Conservation (phyloP, 37 sponge, comb jelly and placozoan species). For the Hormiphora californensis region DNA sequence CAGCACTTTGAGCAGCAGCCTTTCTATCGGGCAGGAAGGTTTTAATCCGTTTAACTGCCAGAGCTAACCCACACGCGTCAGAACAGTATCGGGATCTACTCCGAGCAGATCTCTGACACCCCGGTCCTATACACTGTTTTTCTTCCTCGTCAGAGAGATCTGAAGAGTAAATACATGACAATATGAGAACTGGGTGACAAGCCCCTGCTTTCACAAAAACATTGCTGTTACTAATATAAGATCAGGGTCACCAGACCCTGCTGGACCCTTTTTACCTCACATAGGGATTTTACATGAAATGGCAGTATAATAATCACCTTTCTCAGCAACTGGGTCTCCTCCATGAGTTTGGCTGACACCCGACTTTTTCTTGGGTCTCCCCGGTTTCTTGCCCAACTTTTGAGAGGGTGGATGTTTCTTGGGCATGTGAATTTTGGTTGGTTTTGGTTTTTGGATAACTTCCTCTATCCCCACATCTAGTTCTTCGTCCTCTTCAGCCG, state of each 20-base stretch:
- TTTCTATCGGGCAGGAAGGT: conserved; percentile 3
- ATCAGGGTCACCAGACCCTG: too few relatives aligned
- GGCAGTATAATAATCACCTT: neutral
- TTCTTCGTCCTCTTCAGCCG: neutral
- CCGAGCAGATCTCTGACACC: conserved; percentile 72
- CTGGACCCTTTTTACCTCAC: too few relatives aligned
- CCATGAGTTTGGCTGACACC: neutral
- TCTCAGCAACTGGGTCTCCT: neutral
- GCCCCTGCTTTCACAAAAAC: too few relatives aligned
- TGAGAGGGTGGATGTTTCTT: too few relatives aligned
- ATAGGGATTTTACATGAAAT: too few relatives aligned
- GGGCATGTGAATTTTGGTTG: too few relatives aligned
- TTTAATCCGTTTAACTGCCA: conserved; percentile 63
- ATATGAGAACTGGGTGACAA: too few relatives aligned
- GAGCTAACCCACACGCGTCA: conserved; percentile 86
- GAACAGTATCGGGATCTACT: conserved; percentile 87
- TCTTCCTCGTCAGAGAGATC: conserved; percentile 27
- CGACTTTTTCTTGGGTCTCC: neutral
- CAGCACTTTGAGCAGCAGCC: neutral
- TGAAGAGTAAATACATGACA: too few relatives aligned
- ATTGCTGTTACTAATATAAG: too few relatives aligned
- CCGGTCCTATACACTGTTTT: conserved; percentile 80
- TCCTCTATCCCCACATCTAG: conserved; percentile 22
- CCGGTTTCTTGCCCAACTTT: conserved; percentile 11
- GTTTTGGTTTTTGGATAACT: too few relatives aligned